Evolutionary conservation across 2,113 vertebrate species (phyloP), one percentile per base, ranked within the genome.

Genomic region (Rhynchomys soricoides): DNA sequence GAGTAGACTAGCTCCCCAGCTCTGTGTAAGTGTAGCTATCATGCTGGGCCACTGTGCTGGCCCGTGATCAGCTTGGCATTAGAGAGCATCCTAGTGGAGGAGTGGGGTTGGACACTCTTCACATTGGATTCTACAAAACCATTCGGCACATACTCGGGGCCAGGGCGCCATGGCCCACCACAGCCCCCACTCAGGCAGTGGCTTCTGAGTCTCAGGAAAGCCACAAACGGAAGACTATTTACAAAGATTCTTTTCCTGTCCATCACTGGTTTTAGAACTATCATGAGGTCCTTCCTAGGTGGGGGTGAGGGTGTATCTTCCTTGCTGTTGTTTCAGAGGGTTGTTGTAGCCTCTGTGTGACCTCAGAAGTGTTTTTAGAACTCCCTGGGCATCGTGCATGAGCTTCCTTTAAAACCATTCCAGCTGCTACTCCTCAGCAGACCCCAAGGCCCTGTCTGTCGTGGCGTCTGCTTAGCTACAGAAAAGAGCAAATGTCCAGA

Each of bases 121-220:
- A 50, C 64, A 24, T 45, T 19, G 73, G 87, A 59, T 71, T 86
- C 82, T 81, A 37, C 66, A 52, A 70, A 92, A 77, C 59, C 55
- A 5, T 68, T 70, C 90, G 62, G 64, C 22, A 24, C 50, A 59
- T 15, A 7, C 17, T 55, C 31, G 83, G 52, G 29, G 37, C 66
- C 66, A 52, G 70, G 50, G 48, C 37, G 19, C 48, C 50, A 12
- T 66, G 57, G 70, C 73, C 87, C 21, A 5, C 31, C 48, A 7
- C 0, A 3, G 85, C 75, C 68, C 91, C 59, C 45, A 43, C 4
- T 43, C 21, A 90, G 86, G 50, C 81, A 13, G 57, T 55, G 78
- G 43, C 81, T 86, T 91, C 95, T 57, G 87, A 93, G 87, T 93
- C 95, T 97, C 96, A 97, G 95, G 96, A 97, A 96, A 89, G 96